Evolutionary conservation across 30 jellyfish, hydroid and myxozoan species (phyloP).

Genomic region (Kudoa iwatai): DNA sequence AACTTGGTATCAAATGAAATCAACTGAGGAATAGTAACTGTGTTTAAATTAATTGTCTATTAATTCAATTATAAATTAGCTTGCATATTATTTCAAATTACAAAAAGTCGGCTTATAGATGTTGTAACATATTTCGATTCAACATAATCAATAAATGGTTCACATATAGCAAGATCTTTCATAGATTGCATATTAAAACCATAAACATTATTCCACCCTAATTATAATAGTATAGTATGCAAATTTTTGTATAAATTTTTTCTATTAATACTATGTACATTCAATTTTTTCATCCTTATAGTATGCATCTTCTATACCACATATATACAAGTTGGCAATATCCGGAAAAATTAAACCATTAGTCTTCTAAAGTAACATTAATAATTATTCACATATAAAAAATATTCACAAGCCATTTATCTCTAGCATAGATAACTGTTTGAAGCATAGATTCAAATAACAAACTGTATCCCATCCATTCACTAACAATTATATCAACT

Average conservation of each 20-base stretch:
- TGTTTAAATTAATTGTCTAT: slow-evolving; percentile 7
- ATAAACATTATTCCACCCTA: slow-evolving; percentile 98
- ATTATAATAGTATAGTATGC: too few species aligned
- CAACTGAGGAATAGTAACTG: slow-evolving; percentile 29
- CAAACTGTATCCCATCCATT: slow-evolving; percentile 97
- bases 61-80: not conserved
- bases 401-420: slow-evolving; percentile 53
- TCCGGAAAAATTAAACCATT: slow-evolving; percentile 80
- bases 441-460: slow-evolving; percentile 83
- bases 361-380: not conserved
- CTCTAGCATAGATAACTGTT: slow-evolving; percentile 71
- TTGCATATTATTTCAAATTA: slow-evolving; percentile 1
- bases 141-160: slow-evolving; percentile 89
- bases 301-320: slow-evolving; percentile 85
- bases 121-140: slow-evolving; percentile 49
- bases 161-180: slow-evolving; percentile 37
- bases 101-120: slow-evolving; percentile 28
- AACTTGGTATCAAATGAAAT: slow-evolving; percentile 24
- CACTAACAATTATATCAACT: slow-evolving; percentile 84
- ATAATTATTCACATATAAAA: not conserved
- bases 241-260: too few species aligned
- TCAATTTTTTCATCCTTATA: slow-evolving; percentile 75
- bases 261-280: slow-evolving; percentile 17
- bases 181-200: slow-evolving; percentile 95
- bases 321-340: slow-evolving; percentile 27